Evolutionary conservation across 2,113 vertebrate genomes (phyloP), one percentile per base, ranked within the genome.

Genomic region (Cavia aperea): DNA sequence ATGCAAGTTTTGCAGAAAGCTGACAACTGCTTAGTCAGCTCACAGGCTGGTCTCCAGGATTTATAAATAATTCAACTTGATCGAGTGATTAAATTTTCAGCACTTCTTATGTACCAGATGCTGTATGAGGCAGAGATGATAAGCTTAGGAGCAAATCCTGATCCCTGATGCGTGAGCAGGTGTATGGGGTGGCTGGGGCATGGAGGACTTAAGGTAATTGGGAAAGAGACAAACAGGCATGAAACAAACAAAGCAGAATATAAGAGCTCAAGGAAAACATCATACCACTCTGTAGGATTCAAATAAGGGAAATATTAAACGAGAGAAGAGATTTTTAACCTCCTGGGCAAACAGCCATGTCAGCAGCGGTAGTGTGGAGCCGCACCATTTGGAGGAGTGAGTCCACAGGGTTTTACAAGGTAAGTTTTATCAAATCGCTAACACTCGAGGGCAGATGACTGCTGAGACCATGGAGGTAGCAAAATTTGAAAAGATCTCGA

Each of bases 21-120:
- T 89, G 62, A 31, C 14, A 78, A 56, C 19, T 72, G 81, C 54
- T 29, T 86, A 62, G 51, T 93, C 49, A 75, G 19, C 70, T 86
- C n/a, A 86, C 5, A 83, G 54, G 49, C 26, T 95, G 68, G 12
- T 43, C 62, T 43, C 26, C 19, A 33, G 54, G n/a, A 60, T 82
- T 91, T 43, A 86, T 82, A 92, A 94, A 91, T 81, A 81, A 89
- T 81, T 86, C 70, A 36, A 18, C 68, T 88, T 31, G 46, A 88
- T 60, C 29, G 60, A 91, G 16, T 85, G 84, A 77, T 91, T 81
- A 81, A 89, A 49, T 77, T 65, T 7, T 56, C 19, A 85, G 51
- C n/a, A 43, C 39, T 11, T 91, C 89, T 86, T 24, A 82, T 43
- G 54, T 24, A 54, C 56, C 31, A 68, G 15, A 8, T 16, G 46